Base-by-base conservation (phyloP, 2,888 invertebrate genomes). In the Syrphus vitripennis region DNA sequence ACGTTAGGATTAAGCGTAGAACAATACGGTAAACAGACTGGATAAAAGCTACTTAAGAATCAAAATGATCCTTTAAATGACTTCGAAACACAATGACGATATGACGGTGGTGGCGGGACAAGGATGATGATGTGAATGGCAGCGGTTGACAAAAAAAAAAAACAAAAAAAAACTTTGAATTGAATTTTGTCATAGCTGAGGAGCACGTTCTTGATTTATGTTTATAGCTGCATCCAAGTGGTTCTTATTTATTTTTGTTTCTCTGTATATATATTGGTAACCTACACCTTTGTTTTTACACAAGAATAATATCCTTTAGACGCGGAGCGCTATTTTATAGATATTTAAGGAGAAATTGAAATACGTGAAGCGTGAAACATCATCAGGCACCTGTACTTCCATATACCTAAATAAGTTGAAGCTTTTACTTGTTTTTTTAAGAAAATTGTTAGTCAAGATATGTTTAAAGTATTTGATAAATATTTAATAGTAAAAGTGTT, bases 121-220 rank as follows among this genome's bases (percentile, higher is more conserved):
- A 29, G 24, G 14, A 24, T 19, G 19, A 45, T 61, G 21, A n/a
- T 19, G 21, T 5, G 4, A 2, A 2, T 29, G 29, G n/a, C 40
- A n/a, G n/a, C 4, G 21, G 14, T 34, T 1, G 4, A 21, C 34
- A n/a, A n/a, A n/a, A n/a, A n/a, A n/a, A 40, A 67, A 42, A 71
- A 75, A 53, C 40, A n/a, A n/a, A n/a, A 40, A 67, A 42, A 71
- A 75, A 53, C 40, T 53, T 67, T 72, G 71, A 67, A 84, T 81
- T 84, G 84, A 81, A 76, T 84, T 81, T 71, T 48, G 55, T 55
- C 48, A 69, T 26, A 84, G 55, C 69, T 48, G 21, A 31, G 31
- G 59, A 72, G 81, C 84, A 84, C 84, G 84, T 84, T 84, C 84
- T 72, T 84, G 84, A 84, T 84, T 84, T 84, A 84, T 84, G 76